Percentiles rank a stretch among this genome's conserved stretches.
Evolutionary conservation across 1,140 invertebrate species (phyloP).

Genomic region (Danaus plexippus): DNA sequence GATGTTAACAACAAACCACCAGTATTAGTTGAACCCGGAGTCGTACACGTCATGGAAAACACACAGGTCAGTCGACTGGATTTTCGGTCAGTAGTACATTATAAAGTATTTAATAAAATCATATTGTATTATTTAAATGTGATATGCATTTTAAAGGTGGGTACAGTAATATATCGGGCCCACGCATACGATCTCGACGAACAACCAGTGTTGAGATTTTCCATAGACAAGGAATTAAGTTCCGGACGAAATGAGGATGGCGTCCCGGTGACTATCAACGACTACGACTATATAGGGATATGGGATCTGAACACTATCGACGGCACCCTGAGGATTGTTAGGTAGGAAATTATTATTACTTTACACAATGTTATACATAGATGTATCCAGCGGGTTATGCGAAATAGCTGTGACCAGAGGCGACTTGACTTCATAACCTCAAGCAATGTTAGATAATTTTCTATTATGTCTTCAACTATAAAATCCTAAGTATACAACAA

Average conservation of each 20-base stretch:
- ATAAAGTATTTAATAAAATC: too few relatives aligned
- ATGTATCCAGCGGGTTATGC: too few relatives aligned
- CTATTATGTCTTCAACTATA: too few relatives aligned
- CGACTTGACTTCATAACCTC: too few relatives aligned
- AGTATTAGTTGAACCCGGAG: conserved; percentile 78
- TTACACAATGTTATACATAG: neutral
- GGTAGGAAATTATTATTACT: conserved; percentile 26
- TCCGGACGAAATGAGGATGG: conserved; percentile 87
- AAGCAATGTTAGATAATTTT: too few relatives aligned
- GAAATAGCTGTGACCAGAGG: too few relatives aligned
- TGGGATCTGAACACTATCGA: conserved; percentile 84
- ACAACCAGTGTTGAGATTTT: conserved; percentile 81
- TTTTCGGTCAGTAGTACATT: too few relatives aligned
- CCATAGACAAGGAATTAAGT: conserved; percentile 79
- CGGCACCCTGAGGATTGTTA: conserved; percentile 77
- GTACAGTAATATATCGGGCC: conserved; percentile 78
- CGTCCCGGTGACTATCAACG: conserved; percentile 76
- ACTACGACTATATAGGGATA: conserved; percentile 80
- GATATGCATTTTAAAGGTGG: conserved; percentile 71
- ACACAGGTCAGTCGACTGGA: conserved; percentile 73
- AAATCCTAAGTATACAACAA: too few relatives aligned
- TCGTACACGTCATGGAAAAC: conserved; percentile 82
- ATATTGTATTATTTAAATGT: neutral
- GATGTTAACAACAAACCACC: conserved; percentile 95
- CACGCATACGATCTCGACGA: conserved; percentile 86